Evolutionary conservation across 2,888 invertebrate species (phyloP).

Genomic region (Alsophila aescularia): DNA sequence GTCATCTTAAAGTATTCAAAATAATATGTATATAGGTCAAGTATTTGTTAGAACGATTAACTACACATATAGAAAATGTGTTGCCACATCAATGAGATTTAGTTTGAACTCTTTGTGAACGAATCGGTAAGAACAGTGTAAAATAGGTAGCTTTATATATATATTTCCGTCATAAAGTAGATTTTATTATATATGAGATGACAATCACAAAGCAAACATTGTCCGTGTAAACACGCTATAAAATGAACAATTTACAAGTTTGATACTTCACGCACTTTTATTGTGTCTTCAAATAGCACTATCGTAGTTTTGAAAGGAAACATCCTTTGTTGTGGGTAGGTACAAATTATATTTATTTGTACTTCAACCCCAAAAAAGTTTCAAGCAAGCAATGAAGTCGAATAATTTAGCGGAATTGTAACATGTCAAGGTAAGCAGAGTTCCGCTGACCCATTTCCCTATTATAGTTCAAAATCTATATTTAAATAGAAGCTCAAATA

Average conservation of each 20-base stretch:
- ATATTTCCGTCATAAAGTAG: slow-evolving; percentile 6
- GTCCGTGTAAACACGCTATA: slow-evolving; percentile 18
- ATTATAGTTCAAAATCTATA: background rate
- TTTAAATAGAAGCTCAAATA: background rate
- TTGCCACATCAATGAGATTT: too few species aligned
- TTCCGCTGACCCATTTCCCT: background rate
- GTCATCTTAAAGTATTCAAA: too few species aligned
- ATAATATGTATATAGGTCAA: too few species aligned
- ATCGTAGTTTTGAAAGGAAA: slow-evolving; percentile 5
- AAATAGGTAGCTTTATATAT: background rate
- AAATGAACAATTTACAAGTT: slow-evolving; percentile 17
- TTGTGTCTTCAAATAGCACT: slow-evolving; percentile 7
- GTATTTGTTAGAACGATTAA: too few species aligned
- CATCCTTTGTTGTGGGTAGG: background rate
- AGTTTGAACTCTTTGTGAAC: too few species aligned
- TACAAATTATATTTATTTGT: too few species aligned
- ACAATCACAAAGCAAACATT: slow-evolving; percentile 21
- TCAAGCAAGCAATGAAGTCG: background rate
- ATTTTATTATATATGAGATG: slow-evolving; percentile 20
- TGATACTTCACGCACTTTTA: slow-evolving; percentile 14
- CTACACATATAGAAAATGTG: too few species aligned
- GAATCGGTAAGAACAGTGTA: background rate
- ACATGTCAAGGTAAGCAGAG: slow-evolving; percentile 15
- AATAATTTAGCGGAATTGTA: background rate
- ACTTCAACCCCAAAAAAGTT: background rate